Percentiles rank a stretch among this genome's conserved stretches.
phyloP scores from a whole-genome alignment of 1,140 invertebrate species.

The Papilio helenus region DNA sequence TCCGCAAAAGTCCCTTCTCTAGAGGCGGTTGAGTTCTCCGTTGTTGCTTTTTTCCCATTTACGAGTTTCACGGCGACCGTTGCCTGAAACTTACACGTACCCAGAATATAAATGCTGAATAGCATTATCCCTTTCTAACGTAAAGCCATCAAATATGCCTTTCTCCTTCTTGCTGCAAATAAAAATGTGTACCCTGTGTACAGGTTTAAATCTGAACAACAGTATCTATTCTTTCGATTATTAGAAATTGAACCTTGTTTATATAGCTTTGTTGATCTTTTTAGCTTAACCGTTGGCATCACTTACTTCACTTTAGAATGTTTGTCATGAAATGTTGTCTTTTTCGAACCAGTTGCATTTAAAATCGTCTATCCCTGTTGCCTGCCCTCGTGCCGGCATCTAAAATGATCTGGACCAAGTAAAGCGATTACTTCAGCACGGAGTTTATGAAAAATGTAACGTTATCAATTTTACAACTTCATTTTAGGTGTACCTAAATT shows the following conservation, averaged over 20 bases:
- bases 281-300: slow-evolving; percentile 40
- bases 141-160: slow-evolving; percentile 47
- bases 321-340: slow-evolving; percentile 73
- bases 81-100: slow-evolving; percentile 83
- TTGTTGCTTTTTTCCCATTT: slow-evolving; percentile 83
- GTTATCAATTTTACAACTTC: slow-evolving; percentile 72
- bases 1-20: slow-evolving; percentile 61
- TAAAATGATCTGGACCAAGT: slow-evolving; percentile 80
- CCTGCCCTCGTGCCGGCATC: slow-evolving; percentile 66
- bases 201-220: slow-evolving; percentile 72
- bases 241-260: slow-evolving; percentile 53
- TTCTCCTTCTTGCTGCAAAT: slow-evolving; percentile 74
- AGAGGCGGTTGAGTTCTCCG: slow-evolving; percentile 77
- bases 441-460: slow-evolving; percentile 75
- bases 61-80: slow-evolving; percentile 82
- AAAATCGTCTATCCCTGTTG: slow-evolving; percentile 78
- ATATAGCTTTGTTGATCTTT: slow-evolving; percentile 44
- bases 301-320: slow-evolving; percentile 52
- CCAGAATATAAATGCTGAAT: slow-evolving; percentile 81
- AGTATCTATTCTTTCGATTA: slow-evolving; percentile 59
- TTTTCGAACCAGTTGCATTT: slow-evolving; percentile 81
- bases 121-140: slow-evolving; percentile 59
- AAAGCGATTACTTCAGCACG: slow-evolving; percentile 71
- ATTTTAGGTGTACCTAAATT: slow-evolving; percentile 3
- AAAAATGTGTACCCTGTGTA: slow-evolving; percentile 78